Evolutionary conservation across 30 jellyfish, hydroid and myxozoan genomes (phyloP), one percentile per base, ranked within the genome.

Genomic region (Pseudorhiza aurosa): DNA sequence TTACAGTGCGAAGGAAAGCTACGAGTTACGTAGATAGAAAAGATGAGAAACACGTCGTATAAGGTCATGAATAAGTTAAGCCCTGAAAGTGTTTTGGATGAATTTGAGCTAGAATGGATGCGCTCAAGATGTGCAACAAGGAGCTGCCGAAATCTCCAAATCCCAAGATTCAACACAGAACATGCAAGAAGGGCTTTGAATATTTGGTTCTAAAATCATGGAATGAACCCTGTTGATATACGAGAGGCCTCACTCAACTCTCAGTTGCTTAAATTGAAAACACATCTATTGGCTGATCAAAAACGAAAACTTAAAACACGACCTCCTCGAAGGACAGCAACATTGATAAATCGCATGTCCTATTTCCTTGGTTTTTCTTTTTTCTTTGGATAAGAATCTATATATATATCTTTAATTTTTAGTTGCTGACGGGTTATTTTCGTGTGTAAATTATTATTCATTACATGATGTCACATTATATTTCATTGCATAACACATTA

Each of bases 21-120:
- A n/a, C n/a, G n/a, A n/a, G n/a, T n/a, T n/a, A n/a, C n/a, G n/a
- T n/a, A n/a, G n/a, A n/a, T n/a, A n/a, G n/a, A n/a, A n/a, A n/a
- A n/a, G n/a, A n/a, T n/a, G n/a, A n/a, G n/a, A n/a, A n/a, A n/a
- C n/a, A n/a, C n/a, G n/a, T n/a, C n/a, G n/a, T n/a, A n/a, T n/a
- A n/a, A n/a, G 68, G 44, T 45, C 17, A 4, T 39, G 64, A 46
- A 45, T 14, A 70, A 47, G 17, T 17, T 53, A 53, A 36, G 75
- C 68, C 65, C 75, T 53, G 87, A 55, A 73, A 55, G 87, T 18
- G 76, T 73, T 73, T 73, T 64, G 87, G 65, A 73, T 32, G 56
- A 22, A 33, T 73, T 53, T 72, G 59, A 72, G 73, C 51, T 29
- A 53, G 29, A 74, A 29, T 72, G 62, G 32, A 15, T 10, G 73